Conservation (phyloP, 1,140 invertebrate genomes). For the Stegodyphus mimosarum region DNA sequence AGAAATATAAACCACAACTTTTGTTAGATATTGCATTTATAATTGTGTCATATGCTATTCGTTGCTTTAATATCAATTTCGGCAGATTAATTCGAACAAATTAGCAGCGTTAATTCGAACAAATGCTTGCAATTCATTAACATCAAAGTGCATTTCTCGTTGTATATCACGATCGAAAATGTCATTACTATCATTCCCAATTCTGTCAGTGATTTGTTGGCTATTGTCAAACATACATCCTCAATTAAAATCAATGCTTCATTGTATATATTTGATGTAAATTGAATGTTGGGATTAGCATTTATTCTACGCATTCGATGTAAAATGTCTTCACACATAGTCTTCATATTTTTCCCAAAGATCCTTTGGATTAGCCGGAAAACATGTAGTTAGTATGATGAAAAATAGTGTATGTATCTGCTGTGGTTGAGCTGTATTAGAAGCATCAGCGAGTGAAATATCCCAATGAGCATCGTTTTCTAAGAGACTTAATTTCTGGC, state of each 20-base stretch:
- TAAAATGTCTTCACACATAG: neutral
- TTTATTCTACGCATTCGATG: conserved; percentile 30
- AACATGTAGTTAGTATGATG: conserved; percentile 64
- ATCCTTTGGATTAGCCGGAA: conserved; percentile 19
- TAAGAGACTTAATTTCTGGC: conserved; percentile 66
- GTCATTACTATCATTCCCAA: conserved; percentile 59
- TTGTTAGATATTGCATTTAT: conserved; percentile 7
- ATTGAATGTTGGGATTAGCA: conserved; percentile 34
- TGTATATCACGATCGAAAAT: no score
- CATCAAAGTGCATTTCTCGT: no score
- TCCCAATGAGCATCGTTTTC: conserved; percentile 67
- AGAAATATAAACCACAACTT: conserved; percentile 13
- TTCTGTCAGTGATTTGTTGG: conserved; percentile 27
- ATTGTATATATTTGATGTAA: conserved; percentile 37
- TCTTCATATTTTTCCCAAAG: conserved; percentile 3
- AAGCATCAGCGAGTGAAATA: conserved; percentile 66
- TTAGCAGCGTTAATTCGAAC: no score
- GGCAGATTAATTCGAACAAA: conserved; percentile 10
- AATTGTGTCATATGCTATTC: conserved; percentile 19
- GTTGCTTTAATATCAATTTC: conserved; percentile 16
- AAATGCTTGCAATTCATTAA: no score
- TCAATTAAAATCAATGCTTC: conserved; percentile 66
- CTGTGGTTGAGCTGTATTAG: conserved; percentile 64
- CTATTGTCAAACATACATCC: conserved; percentile 60
- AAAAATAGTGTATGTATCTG: conserved; percentile 69